These are phyloP conservation scores for Rhegmatorhina hoffmannsi DNA, from an alignment of 2,113 vertebrate species.

Conservation along the genomic window DNA sequence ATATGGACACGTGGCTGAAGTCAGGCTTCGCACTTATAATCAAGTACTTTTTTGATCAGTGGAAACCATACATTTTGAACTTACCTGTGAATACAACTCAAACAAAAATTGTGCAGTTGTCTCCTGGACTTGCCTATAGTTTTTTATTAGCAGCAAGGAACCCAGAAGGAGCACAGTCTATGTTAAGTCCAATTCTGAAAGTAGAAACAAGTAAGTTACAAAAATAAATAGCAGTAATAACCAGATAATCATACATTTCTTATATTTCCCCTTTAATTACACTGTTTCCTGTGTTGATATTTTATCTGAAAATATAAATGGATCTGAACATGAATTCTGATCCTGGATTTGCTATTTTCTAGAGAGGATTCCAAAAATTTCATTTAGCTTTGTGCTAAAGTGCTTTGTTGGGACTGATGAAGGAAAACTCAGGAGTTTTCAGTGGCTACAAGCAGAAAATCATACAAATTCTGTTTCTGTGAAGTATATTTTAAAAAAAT, in stretches of 20 bases:
- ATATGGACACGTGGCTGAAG: constrained; percentile 58
- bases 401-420: not conserved
- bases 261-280: not conserved
- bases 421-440: not conserved
- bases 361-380: not conserved
- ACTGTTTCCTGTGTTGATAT: not conserved
- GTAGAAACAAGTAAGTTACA: constrained; percentile 83
- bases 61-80: constrained; percentile 51
- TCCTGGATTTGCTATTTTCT: not conserved
- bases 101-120: constrained; percentile 74
- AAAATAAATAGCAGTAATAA: not conserved
- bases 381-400: not conserved
- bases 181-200: constrained; percentile 75
- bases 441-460: not conserved
- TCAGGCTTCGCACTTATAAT: constrained; percentile 70
- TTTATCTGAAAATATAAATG: not conserved
- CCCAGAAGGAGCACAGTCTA: constrained; percentile 67
- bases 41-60: constrained; percentile 74
- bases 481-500: not conserved
- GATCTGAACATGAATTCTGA: not conserved
- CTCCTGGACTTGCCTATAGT: constrained; percentile 78
- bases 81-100: constrained; percentile 58
- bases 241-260: not conserved
- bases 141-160: constrained; percentile 79
- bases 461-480: not conserved